Percentiles rank a stretch among this genome's conserved stretches.
Evolutionary conservation across 1,140 invertebrate genomes (phyloP).

Genomic region (Saccostrea cuccullata): DNA sequence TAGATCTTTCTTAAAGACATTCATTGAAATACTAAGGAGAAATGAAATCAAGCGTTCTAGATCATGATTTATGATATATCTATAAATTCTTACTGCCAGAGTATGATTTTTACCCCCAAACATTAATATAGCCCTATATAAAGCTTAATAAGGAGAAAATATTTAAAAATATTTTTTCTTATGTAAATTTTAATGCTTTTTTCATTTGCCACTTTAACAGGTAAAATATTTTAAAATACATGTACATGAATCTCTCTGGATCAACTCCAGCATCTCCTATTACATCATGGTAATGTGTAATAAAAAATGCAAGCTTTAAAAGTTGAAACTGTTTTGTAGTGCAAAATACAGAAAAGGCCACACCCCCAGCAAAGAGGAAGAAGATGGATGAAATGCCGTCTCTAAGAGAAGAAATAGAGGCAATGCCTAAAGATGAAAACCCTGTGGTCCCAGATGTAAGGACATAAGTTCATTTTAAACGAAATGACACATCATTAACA

Average conservation of each 20-base stretch:
- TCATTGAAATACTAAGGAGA: too few relatives aligned
- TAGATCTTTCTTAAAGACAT: too few relatives aligned
- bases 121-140: too few relatives aligned
- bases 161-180: too few relatives aligned
- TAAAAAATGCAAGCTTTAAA: neutral
- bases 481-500: neutral
- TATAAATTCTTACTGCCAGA: too few relatives aligned
- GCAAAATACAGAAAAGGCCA: conserved; percentile 34
- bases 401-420: conserved; percentile 66
- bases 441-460: conserved; percentile 64
- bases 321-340: neutral
- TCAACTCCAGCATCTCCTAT: neutral
- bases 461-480: neutral
- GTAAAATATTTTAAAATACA: neutral
- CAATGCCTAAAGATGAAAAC: conserved; percentile 58
- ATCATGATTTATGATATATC: too few relatives aligned
- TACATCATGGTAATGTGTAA: neutral
- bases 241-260: neutral
- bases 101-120: too few relatives aligned
- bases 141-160: too few relatives aligned
- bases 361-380: conserved; percentile 61
- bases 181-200: neutral
- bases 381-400: conserved; percentile 64
- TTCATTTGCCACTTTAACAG: neutral
- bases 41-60: too few relatives aligned